Base-by-base conservation (phyloP, 1,140 invertebrate genomes). In the Watersipora subatra region DNA sequence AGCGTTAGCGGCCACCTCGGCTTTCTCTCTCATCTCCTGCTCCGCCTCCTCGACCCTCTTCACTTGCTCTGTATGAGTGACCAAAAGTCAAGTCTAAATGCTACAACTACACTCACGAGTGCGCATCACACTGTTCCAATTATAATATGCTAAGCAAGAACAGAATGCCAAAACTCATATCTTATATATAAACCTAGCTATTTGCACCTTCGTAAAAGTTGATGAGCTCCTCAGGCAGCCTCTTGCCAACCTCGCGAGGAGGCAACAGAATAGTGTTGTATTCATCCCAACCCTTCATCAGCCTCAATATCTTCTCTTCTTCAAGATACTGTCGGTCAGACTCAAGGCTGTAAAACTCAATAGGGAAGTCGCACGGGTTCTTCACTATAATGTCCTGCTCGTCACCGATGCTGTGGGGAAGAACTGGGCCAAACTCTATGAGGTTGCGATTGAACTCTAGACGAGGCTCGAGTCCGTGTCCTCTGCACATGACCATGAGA, bases 231-330 rank as follows among this genome's bases (percentile, higher is more conserved):
- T 64, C 66, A 15, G 78, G 80, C 2, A 81, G 68, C 72, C 79
- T 79, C 25, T 80, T 77, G 7, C 70, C 70, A 19, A 76, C 66
- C 27, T 28, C 25, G 61, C 80, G 65, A 2, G 80, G 78, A 55
- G 80, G 80, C 20, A 80, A 71, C 2, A 80, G 70, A 12, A 81
- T 69, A 2, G 75, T 79, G 66, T 77, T 76, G 67, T 74, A 77
- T 64, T 80, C 75, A 71, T 81, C 80, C 72, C 80, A 80, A n/a
- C 78, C 76, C 64, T 75, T 75, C 75, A 81, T 79, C 28, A 79
- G 69, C 12, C 78, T 68, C 62, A 81, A 66, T 34, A 81, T 73
- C 73, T 78, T 79, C 66, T 81, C 79, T 70, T 81, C 79, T 64
- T 80, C 76, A 27, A 81, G 64, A 65, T 80, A 81, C 26, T 69